Percentiles rank a stretch among this genome's conserved stretches.
Evolutionary conservation across 2,888 invertebrate species (phyloP).

Genomic region (Morinoia aosen): DNA sequence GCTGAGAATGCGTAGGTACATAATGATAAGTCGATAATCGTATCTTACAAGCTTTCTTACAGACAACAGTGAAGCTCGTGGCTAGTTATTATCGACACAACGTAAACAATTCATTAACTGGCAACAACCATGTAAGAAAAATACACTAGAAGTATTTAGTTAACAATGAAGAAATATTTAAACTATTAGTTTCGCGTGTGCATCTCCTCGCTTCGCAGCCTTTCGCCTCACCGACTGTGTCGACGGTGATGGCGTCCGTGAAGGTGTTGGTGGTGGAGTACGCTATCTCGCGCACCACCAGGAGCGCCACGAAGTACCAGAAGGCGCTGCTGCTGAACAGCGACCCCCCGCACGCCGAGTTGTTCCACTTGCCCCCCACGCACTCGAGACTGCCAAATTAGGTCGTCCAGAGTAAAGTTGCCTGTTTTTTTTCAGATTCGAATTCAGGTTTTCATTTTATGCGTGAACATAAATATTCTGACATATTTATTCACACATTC

Average conservation of each 20-base stretch:
- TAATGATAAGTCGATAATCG: no score
- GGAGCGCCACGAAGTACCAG: constrained; percentile 56
- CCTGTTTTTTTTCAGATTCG: not conserved
- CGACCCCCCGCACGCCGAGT: not conserved
- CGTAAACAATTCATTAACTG: not conserved
- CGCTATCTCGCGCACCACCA: constrained; percentile 37
- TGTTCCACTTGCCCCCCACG: constrained; percentile 36
- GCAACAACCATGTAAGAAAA: not conserved
- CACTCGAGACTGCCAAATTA: constrained; percentile 30
- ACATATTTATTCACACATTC: no score
- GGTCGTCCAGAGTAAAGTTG: not conserved
- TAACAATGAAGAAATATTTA: no score
- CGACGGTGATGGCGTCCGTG: constrained; percentile 59
- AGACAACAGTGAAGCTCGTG: no score
- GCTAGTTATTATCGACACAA: not conserved
- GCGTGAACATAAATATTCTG: no score
- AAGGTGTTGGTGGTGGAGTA: constrained; percentile 56
- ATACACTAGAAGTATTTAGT: not conserved
- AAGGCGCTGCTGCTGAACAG: constrained; percentile 1
- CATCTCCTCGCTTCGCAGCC: not conserved
- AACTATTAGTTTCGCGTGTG: no score
- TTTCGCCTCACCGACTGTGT: constrained; percentile 55
- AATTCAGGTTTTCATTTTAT: not conserved
- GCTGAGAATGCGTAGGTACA: no score
- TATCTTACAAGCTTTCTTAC: no score